phyloP scores from a whole-genome alignment of 2,113 vertebrate genomes.

The Zosterops japonicus region DNA sequence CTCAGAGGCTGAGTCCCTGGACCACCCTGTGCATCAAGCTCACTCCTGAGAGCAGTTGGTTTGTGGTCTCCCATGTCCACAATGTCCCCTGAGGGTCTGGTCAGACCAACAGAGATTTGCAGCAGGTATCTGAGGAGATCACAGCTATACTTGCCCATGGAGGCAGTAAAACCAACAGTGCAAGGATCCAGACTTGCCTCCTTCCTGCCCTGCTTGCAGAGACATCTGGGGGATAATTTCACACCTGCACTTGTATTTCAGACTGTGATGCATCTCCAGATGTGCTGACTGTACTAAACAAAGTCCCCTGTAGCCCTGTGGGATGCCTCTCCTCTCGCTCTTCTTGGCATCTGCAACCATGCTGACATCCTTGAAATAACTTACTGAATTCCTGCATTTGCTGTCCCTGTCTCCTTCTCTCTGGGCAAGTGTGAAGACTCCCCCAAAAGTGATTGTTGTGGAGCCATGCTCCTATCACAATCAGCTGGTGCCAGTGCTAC shows the following conservation, averaged over 20 bases:
- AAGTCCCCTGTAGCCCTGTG: not conserved
- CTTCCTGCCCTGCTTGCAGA: not conserved
- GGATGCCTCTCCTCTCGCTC: not conserved
- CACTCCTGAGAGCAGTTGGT: not conserved
- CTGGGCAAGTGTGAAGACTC: not conserved
- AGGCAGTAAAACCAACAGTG: not conserved
- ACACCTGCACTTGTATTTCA: not conserved
- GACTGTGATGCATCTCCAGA: not conserved
- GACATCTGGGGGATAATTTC: not conserved
- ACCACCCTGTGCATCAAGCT: not conserved
- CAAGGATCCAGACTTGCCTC: not conserved
- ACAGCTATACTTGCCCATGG: not conserved
- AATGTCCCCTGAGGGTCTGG: not conserved
- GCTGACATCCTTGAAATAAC: not conserved
- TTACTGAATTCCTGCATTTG: not conserved
- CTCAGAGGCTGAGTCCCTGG: accelerated
- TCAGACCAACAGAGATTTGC: not conserved
- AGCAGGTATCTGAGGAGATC: not conserved
- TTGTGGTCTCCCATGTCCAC: not conserved
- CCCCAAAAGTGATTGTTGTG: not conserved
- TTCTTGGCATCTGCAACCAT: not conserved
- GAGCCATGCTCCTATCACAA: not conserved
- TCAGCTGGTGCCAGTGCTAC: no score
- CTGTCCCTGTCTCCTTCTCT: not conserved
- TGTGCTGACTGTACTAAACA: not conserved